Conservation (phyloP, 64 coral and sea anemone species). For the Montipora capricornis region DNA sequence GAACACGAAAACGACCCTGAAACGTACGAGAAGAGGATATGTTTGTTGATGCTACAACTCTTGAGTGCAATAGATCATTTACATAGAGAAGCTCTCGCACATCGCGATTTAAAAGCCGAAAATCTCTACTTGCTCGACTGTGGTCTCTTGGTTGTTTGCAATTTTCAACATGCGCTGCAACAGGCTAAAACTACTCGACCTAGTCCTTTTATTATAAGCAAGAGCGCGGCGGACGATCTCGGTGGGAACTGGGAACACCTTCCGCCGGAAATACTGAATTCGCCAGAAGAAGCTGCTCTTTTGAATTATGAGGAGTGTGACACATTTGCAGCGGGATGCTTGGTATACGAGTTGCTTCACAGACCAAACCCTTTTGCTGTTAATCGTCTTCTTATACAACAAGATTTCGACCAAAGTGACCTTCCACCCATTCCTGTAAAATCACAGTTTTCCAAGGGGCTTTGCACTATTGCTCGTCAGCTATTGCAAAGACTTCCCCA, state of each 20-base stretch:
- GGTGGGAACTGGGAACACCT: slow-evolving; percentile 65
- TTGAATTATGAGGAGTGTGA: slow-evolving; percentile 88
- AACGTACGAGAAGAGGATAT: slow-evolving; percentile 77
- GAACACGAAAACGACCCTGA: slow-evolving; percentile 80
- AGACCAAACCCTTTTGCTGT: slow-evolving; percentile 76
- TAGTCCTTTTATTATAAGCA: slow-evolving; percentile 41
- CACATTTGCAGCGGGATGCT: slow-evolving; percentile 85
- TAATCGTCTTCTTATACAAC: slow-evolving; percentile 62
- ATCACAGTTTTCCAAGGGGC: slow-evolving; percentile 68
- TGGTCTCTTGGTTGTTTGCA: slow-evolving; percentile 73
- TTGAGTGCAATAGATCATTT: slow-evolving; percentile 79
- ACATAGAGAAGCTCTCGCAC: slow-evolving; percentile 66
- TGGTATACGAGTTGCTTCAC: slow-evolving; percentile 85
- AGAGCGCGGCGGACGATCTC: slow-evolving; percentile 11
- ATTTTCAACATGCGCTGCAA: slow-evolving; percentile 82
- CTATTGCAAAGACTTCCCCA: slow-evolving; percentile 65
- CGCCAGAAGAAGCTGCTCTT: slow-evolving; percentile 32
- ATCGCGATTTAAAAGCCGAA: slow-evolving; percentile 72
- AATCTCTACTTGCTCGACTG: slow-evolving; percentile 68
- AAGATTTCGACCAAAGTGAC: slow-evolving; percentile 56
- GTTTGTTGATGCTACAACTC: slow-evolving; percentile 81
- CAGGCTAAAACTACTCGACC: slow-evolving; percentile 45
- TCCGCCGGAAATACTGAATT: slow-evolving; percentile 87
- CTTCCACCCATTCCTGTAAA: slow-evolving; percentile 62
- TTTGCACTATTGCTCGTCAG: slow-evolving; percentile 59